phyloP scores from a whole-genome alignment of 2,797 vertebrate species.

The Ctenochaetus hawaiiensis region DNA sequence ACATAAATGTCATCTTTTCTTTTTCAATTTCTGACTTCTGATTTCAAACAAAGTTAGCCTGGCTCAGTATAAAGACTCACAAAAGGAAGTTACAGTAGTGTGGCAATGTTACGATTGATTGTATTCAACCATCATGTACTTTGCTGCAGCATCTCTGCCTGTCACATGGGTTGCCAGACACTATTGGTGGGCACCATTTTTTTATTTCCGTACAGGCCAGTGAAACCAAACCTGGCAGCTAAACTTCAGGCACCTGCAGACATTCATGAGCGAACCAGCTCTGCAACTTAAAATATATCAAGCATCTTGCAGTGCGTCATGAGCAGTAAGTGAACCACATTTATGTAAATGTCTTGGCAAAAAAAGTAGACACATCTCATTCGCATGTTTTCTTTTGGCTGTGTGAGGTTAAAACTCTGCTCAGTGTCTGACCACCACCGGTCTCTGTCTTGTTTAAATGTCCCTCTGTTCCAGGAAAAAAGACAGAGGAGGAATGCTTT shows the following conservation, averaged over 20 bases:
- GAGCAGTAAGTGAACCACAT: not conserved
- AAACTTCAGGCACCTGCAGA: not conserved
- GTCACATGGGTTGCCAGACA: not conserved
- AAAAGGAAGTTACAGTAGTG: no score
- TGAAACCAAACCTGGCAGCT: not conserved
- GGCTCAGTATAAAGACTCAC: no score
- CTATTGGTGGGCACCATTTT: not conserved
- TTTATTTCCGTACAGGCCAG: not conserved
- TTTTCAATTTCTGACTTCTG: no score
- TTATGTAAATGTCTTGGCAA: not conserved
- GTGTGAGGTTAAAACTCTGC: slow-evolving; percentile 31
- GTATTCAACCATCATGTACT: no score
- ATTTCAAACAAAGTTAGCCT: no score
- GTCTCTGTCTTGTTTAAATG: slow-evolving; percentile 48
- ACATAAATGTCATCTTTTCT: no score
- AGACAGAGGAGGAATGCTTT: slow-evolving; percentile 55
- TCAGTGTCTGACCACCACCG: slow-evolving; percentile 6
- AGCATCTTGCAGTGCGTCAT: not conserved
- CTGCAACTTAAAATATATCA: no score
- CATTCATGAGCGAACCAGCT: no score
- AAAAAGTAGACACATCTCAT: not conserved
- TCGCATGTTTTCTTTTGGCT: slow-evolving; percentile 45
- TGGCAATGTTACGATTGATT: no score
- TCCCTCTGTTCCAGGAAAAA: slow-evolving; percentile 57
- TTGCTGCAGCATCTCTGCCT: not conserved